These are phyloP conservation scores for Molossus alvarezi DNA, from an alignment of 2,797 vertebrate genomes.

Conservation along the genomic window DNA sequence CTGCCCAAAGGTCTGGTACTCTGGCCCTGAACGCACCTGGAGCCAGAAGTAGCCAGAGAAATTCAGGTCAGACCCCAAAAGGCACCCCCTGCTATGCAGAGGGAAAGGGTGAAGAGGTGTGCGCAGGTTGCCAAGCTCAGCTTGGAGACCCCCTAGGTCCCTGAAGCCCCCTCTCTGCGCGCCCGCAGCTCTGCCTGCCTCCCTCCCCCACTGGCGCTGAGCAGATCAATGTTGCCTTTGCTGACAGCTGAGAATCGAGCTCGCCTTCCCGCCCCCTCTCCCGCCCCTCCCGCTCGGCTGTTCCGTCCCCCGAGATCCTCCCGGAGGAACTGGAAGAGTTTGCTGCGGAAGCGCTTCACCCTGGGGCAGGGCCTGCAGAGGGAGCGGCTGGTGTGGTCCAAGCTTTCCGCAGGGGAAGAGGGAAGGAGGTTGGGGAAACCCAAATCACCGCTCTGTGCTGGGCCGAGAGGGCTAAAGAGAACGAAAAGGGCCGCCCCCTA, in stretches of 20 bases:
- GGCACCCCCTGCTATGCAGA: background rate
- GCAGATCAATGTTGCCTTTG: conserved; percentile 87
- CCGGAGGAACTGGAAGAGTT: conserved; percentile 74
- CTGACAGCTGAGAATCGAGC: conserved; percentile 86
- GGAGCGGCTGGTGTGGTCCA: conserved; percentile 14
- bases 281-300: conserved; percentile 69
- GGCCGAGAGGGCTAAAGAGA: background rate
- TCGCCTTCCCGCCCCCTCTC: conserved; percentile 69
- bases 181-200: background rate
- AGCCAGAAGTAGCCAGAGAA: background rate
- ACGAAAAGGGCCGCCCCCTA: background rate
- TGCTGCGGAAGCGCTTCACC: conserved; percentile 78
- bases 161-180: background rate
- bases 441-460: background rate
- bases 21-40: background rate
- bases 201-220: conserved; percentile 57
- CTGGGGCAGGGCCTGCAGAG: conserved; percentile 73
- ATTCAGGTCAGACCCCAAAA: conserved; percentile 62
- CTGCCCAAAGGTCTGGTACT: background rate
- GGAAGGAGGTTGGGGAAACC: background rate
- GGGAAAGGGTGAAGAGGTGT: background rate
- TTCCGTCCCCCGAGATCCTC: conserved; percentile 78
- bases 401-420: background rate
- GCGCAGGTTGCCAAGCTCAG: background rate
- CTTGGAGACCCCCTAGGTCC: background rate